Evolutionary conservation across 1,140 invertebrate genomes (phyloP), one percentile per base, ranked within the genome.

Genomic region (Aphelinus certus): DNA sequence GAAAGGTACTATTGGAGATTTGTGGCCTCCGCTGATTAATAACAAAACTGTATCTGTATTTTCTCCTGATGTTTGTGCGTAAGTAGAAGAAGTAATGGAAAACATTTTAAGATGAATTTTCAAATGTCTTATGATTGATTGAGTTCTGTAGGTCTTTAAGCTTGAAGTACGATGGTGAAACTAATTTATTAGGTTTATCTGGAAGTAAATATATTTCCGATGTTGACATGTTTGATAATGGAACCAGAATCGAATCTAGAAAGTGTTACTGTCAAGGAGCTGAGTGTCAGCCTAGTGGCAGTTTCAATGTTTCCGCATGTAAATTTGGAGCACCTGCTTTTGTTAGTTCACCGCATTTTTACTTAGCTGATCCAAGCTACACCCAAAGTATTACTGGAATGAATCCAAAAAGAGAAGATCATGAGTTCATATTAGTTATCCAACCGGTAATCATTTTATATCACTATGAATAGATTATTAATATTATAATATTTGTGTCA

Each of bases 331-430:
- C 94, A 7, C 96, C 96, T 0, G 92, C 94, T 1, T 95, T 93
- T 80, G 88, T 96, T 46, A 96, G 95, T 5, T 92, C 93, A 73
- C 96, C 96, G 0, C 96, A 98, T 84, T 97, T 97, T 88, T 93
- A 94, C 82, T 85, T 93, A 74, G 95, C 92, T 1, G 95, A 96
- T 84, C 85, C 90, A 0, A 89, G 83, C 71, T 93, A 95, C 66
- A 73, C 83, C 7, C 77, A 92, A 9, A 84, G 87, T 1, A 90
- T 97, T 1, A 81, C 85, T 0, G 95, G 95, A 47, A 86, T 97
- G 86, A 78, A 89, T 0, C 95, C 96, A 0, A 84, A 92, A 55
- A 88, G 90, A 68, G 84, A 90, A 0, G 88, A 92, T 79, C 95
- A 96, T 80, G 88, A 91, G 76, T 93, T 94, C 79, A 88, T 86